phyloP scores from a whole-genome alignment of 1,140 invertebrate genomes.

The Bombus balteatus region DNA sequence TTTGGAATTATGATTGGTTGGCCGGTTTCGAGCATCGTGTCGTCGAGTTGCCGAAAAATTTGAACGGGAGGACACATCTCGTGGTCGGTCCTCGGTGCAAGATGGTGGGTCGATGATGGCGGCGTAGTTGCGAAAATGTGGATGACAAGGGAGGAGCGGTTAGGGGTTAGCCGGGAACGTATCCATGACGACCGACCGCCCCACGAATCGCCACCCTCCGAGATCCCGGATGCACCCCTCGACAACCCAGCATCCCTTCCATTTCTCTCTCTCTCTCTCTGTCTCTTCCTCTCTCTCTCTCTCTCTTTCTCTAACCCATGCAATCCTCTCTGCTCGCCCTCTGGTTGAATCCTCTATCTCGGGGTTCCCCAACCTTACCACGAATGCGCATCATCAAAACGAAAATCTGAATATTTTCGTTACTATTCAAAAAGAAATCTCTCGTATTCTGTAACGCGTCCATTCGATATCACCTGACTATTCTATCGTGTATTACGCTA shows the following conservation, averaged over 20 bases:
- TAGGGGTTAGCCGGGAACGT: conserved; percentile 77
- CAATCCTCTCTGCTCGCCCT: conserved; percentile 38
- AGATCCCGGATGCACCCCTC: conserved; percentile 77
- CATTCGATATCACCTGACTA: no score
- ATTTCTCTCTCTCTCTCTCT: conserved; percentile 28
- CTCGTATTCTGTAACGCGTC: no score
- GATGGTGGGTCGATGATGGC: conserved; percentile 83
- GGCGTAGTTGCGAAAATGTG: conserved; percentile 73
- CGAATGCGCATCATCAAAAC: not conserved
- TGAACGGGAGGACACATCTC: conserved; percentile 15
- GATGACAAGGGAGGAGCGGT: conserved; percentile 73
- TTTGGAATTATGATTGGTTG: not conserved
- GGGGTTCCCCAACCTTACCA: not conserved
- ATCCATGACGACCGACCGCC: conserved; percentile 83
- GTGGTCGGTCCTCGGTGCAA: conserved; percentile 69
- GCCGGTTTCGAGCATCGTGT: not conserved
- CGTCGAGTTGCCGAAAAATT: conserved; percentile 31
- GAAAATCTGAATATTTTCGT: not conserved
- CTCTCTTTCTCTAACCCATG: not conserved
- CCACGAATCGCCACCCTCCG: conserved; percentile 76
- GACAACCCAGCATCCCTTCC: conserved; percentile 68
- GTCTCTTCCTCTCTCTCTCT: not conserved
- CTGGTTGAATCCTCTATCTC: conserved; percentile 12
- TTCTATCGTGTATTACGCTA: no score
- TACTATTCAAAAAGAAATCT: not conserved